Evolutionary conservation across 2,888 invertebrate genomes (phyloP).

Genomic region (Brachylomia viminalis): DNA sequence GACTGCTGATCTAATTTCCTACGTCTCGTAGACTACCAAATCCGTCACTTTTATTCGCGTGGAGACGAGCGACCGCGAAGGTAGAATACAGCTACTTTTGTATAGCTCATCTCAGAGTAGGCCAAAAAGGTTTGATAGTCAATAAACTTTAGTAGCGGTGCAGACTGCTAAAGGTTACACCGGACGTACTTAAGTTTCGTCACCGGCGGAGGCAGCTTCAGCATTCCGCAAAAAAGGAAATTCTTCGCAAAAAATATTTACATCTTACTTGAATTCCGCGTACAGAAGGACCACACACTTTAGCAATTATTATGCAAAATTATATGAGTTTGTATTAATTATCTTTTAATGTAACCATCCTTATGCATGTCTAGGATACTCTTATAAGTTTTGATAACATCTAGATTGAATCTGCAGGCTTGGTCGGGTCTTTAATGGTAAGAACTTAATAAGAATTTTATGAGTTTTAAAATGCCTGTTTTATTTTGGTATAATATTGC

Average conservation of each 20-base stretch:
- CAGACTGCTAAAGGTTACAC: neutral
- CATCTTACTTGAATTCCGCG: conserved; percentile 30
- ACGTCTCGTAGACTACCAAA: neutral
- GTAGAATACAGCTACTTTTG: neutral
- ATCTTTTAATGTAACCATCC: conserved; percentile 48
- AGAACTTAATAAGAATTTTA: conserved; percentile 39
- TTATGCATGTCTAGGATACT: conserved; percentile 42
- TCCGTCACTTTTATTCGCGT: neutral
- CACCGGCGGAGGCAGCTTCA: neutral
- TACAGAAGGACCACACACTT: conserved; percentile 62
- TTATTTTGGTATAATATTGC: conserved; percentile 31
- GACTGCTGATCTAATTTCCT: neutral
- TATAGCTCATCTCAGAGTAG: neutral
- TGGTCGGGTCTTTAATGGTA: conserved; percentile 26
- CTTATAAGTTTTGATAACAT: conserved; percentile 54
- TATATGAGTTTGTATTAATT: conserved; percentile 47
- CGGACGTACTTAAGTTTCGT: neutral
- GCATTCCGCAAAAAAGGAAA: conserved; percentile 1
- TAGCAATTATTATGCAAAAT: conserved; percentile 53
- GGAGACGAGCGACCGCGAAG: neutral
- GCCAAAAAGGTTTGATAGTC: neutral
- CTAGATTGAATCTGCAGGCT: conserved; percentile 44
- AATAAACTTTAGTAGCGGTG: neutral
- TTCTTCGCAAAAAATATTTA: neutral
- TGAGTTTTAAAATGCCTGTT: conserved; percentile 34